Evolutionary conservation across 2,888 invertebrate species (phyloP).

Genomic region (Pollenia labialis): DNA sequence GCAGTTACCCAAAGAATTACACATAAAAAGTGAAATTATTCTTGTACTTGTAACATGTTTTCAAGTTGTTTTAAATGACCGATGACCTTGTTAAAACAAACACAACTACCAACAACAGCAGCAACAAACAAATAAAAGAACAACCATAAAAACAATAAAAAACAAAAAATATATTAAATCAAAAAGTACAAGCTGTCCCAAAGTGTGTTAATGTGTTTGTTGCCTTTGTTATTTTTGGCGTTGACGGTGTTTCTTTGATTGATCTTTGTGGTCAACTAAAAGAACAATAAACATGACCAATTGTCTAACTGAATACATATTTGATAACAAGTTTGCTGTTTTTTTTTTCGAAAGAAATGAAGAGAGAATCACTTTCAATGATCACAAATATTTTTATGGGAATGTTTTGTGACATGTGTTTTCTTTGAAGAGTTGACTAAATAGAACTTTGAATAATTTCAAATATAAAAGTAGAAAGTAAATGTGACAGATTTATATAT

Average conservation of each 20-base stretch:
- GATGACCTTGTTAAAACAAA: slow-evolving; percentile 53
- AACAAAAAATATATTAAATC: neutral
- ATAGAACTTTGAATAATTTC: neutral
- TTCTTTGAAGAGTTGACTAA: neutral
- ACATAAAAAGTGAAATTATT: slow-evolving; percentile 64
- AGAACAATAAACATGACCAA: slow-evolving; percentile 2
- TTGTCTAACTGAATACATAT: neutral
- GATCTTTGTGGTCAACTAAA: neutral
- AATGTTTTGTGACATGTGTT: neutral
- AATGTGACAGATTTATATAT: too few relatives aligned
- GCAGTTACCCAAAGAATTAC: slow-evolving; percentile 6
- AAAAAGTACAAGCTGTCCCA: slow-evolving; percentile 21
- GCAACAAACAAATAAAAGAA: slow-evolving; percentile 3
- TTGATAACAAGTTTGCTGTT: neutral
- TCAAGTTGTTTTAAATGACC: slow-evolving; percentile 52
- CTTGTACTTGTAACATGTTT: slow-evolving; percentile 51
- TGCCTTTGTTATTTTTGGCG: slow-evolving; percentile 4
- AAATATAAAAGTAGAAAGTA: too few relatives aligned
- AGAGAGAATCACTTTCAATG: neutral
- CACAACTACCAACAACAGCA: slow-evolving; percentile 2
- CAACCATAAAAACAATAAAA: slow-evolving; percentile 11
- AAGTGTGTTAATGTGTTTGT: slow-evolving; percentile 43
- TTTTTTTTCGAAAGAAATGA: neutral
- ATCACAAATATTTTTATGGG: neutral
- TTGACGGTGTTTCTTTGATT: neutral